Evolutionary conservation across 2,113 vertebrate species (phyloP), one percentile per base, ranked within the genome.

Genomic region (Solea solea): DNA sequence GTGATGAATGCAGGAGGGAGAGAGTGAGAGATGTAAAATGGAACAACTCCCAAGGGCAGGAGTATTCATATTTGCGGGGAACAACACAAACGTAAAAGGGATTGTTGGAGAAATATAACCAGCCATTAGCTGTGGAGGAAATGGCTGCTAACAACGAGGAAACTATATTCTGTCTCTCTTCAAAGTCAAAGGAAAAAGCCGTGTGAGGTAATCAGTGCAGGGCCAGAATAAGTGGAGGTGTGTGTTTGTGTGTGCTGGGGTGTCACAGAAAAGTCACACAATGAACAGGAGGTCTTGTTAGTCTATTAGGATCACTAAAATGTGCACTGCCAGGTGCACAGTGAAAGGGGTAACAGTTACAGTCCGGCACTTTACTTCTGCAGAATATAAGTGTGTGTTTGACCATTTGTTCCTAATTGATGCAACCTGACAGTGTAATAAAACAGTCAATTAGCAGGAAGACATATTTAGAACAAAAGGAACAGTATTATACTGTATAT

Each of bases 1-100:
- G 15, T 58, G 48, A 58, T 50, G 62, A 42, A 59, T n/a, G 14
- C 41, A 46, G 28, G 12, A 27, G 28, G 49, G 42, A 61, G 71
- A 60, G 56, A 70, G 64, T 64, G 74, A 86, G 77, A 66, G 72
- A 88, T 82, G 53, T 68, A 81, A 90, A 88, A 86, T 84, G 76
- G 85, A 90, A 75, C 83, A 81, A 86, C 81, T 89, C 88, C 80
- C 88, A 64, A 8, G 85, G 82, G 90, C 77, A 71, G 4, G 45
- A 62, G 66, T 63, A 66, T 85, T 87, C 83, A 74, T 82, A 88
- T 82, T 76, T 79, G 75, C 68, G 60, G 72, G 71, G 55, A 77
- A 72, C 68, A 76, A 78, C 71, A 73, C 67, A 83, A 83, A 86
- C 72, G 76, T 77, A 75, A 87, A 86, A 72, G 49, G 52, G 79